These are phyloP conservation scores for Melieria picta DNA, from an alignment of 2,888 invertebrate species.

Conservation along the genomic window DNA sequence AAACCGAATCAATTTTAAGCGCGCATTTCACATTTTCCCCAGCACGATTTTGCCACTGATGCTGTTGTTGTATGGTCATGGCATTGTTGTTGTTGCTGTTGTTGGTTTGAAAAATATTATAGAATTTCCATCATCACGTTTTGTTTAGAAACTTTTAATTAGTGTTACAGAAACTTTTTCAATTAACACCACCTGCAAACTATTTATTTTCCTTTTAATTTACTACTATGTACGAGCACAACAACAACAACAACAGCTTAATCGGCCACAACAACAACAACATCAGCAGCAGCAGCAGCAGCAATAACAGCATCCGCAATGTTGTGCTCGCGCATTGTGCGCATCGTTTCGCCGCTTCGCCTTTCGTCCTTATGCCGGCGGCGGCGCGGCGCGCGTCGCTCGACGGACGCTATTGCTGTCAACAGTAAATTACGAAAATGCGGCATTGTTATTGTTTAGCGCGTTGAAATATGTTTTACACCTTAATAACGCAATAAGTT, in stretches of 20 bases:
- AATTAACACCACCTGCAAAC: constrained; percentile 64
- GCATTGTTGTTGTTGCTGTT: constrained; percentile 25
- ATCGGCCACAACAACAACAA: constrained; percentile 16
- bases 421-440: constrained; percentile 58
- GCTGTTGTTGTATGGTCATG: neutral
- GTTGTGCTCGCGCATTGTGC: neutral
- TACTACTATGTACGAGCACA: constrained; percentile 41
- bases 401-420: constrained; percentile 46
- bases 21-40: neutral
- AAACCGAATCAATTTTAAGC: too few relatives aligned
- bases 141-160: constrained; percentile 62
- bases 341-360: neutral
- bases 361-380: constrained; percentile 10
- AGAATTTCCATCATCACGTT: constrained; percentile 31
- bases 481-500: constrained; percentile 33
- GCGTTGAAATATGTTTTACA: constrained; percentile 40
- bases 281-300: constrained; percentile 1
- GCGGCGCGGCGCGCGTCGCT: constrained; percentile 33
- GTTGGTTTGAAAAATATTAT: constrained; percentile 35
- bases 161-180: constrained; percentile 62
- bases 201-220: constrained; percentile 55
- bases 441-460: constrained; percentile 29
- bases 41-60: neutral
- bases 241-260: constrained; percentile 30
- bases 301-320: too few relatives aligned